Percentiles rank a stretch among this genome's conserved stretches.
phyloP scores from a whole-genome alignment of 1,140 invertebrate genomes.

The Carposina sasakii region DNA sequence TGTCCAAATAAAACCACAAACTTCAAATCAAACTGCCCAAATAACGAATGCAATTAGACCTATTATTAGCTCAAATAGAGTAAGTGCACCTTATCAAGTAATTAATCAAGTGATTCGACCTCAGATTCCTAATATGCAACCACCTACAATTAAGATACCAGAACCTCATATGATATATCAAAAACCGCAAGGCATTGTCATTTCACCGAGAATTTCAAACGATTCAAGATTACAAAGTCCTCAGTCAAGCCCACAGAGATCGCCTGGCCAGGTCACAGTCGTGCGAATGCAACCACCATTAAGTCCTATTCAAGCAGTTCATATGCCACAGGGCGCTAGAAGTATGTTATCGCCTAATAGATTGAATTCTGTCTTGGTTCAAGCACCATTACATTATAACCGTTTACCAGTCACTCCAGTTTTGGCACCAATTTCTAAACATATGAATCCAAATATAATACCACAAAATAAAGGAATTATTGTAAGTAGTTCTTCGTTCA shows the following conservation, averaged over 20 bases:
- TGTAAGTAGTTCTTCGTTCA: conserved; percentile 28
- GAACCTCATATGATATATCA: conserved; percentile 73
- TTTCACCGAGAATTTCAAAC: conserved; percentile 63
- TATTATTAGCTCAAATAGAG: conserved; percentile 46
- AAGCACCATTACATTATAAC: conserved; percentile 63
- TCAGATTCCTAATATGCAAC: conserved; percentile 64
- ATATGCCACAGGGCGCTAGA: conserved; percentile 50
- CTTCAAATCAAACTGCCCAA: conserved; percentile 42
- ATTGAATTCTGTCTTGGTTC: conserved; percentile 61
- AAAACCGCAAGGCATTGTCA: conserved; percentile 66
- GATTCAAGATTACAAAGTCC: conserved; percentile 62
- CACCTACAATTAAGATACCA: conserved; percentile 75
- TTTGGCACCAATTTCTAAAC: conserved; percentile 71
- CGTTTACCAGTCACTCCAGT: conserved; percentile 73
- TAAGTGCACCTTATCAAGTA: conserved; percentile 59
- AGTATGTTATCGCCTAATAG: conserved; percentile 67
- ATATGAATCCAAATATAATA: conserved; percentile 67
- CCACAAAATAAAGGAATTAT: conserved; percentile 64
- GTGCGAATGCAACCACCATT: conserved; percentile 69
- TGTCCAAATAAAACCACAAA: conserved; percentile 57
- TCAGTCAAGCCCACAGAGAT: conserved; percentile 53
- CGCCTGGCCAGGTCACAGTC: conserved; percentile 64
- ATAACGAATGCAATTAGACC: conserved; percentile 44
- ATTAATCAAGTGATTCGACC: conserved; percentile 65
- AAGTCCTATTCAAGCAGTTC: conserved; percentile 63